These are phyloP conservation scores for Botia kubotai DNA, from an alignment of 2,797 vertebrate genomes.

Conservation along the genomic window DNA sequence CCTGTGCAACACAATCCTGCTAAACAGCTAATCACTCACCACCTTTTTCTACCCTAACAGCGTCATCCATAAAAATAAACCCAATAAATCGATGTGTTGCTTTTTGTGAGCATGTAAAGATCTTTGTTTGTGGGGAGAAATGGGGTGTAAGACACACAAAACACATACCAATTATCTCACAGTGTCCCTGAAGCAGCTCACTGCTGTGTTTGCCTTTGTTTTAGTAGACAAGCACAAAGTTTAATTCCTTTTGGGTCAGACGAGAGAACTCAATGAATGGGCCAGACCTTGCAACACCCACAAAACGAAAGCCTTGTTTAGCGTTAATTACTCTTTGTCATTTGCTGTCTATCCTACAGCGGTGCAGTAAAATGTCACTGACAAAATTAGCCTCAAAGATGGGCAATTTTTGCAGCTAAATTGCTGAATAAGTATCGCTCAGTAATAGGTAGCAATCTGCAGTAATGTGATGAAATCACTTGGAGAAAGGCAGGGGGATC, in stretches of 20 bases:
- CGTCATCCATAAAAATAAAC: slow-evolving; percentile 46
- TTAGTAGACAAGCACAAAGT: slow-evolving; percentile 53
- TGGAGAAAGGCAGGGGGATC: slow-evolving; percentile 71
- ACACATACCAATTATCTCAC: slow-evolving; percentile 53
- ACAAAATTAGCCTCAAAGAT: slow-evolving; percentile 78
- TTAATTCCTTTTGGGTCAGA: slow-evolving; percentile 59
- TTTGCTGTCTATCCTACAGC: slow-evolving; percentile 71
- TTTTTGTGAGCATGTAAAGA: slow-evolving; percentile 39
- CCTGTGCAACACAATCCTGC: slow-evolving; percentile 29
- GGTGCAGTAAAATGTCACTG: slow-evolving; percentile 78
- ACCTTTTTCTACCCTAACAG: slow-evolving; percentile 36
- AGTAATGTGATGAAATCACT: slow-evolving; percentile 84
- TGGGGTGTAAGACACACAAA: slow-evolving; percentile 53
- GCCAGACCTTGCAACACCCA: slow-evolving; percentile 52
- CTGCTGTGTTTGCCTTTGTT: slow-evolving; percentile 46
- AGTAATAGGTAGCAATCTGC: slow-evolving; percentile 83
- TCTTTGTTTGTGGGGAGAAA: slow-evolving; percentile 47
- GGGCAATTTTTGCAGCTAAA: slow-evolving; percentile 80
- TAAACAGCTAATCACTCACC: slow-evolving; percentile 46
- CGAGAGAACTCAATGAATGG: slow-evolving; percentile 53
- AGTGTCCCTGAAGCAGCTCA: slow-evolving; percentile 52
- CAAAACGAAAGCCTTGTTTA: slow-evolving; percentile 56
- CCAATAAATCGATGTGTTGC: slow-evolving; percentile 54
- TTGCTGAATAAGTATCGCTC: slow-evolving; percentile 81
- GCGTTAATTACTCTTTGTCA: slow-evolving; percentile 60